These are phyloP conservation scores for Hirtodrosophila confusa DNA, from an alignment of 2,888 invertebrate genomes.

Conservation along the genomic window DNA sequence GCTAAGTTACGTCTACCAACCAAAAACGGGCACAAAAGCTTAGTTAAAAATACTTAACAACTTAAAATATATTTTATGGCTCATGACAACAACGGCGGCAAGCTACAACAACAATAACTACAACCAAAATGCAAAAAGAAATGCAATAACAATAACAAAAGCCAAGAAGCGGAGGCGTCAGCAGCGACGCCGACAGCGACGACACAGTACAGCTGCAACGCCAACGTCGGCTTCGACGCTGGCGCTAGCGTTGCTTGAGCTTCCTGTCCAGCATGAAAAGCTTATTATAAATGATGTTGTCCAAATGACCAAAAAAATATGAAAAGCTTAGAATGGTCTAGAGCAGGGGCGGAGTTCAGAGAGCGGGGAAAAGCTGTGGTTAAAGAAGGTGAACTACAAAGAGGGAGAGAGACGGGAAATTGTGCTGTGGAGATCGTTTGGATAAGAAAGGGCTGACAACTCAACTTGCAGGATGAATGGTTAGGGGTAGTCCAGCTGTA, in stretches of 20 bases:
- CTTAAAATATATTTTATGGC: constrained; percentile 59
- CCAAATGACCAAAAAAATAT: constrained; percentile 44
- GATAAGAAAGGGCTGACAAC: constrained; percentile 25
- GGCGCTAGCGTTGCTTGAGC: constrained; percentile 25
- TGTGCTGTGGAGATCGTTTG: constrained; percentile 12
- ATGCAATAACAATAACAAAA: constrained; percentile 39
- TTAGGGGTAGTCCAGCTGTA: neutral
- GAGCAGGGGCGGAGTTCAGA: neutral
- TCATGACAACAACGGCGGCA: constrained; percentile 35
- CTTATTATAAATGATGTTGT: constrained; percentile 66
- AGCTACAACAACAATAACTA: constrained; percentile 17
- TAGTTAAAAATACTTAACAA: constrained; percentile 53
- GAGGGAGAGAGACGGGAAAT: neutral
- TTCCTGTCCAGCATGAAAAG: constrained; percentile 50
- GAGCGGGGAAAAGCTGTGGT: no score
- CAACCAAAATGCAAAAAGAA: constrained; percentile 17
- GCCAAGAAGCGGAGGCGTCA: constrained; percentile 20
- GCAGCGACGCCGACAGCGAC: constrained; percentile 20
- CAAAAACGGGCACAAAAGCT: constrained; percentile 32
- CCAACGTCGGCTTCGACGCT: constrained; percentile 1
- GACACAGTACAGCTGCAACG: constrained; percentile 16
- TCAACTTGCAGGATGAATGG: neutral
- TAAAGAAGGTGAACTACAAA: neutral
- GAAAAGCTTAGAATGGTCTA: constrained; percentile 18
- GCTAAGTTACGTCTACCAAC: neutral